Evolutionary conservation across 2,797 vertebrate species (phyloP).

Genomic region (Varecia variegata): DNA sequence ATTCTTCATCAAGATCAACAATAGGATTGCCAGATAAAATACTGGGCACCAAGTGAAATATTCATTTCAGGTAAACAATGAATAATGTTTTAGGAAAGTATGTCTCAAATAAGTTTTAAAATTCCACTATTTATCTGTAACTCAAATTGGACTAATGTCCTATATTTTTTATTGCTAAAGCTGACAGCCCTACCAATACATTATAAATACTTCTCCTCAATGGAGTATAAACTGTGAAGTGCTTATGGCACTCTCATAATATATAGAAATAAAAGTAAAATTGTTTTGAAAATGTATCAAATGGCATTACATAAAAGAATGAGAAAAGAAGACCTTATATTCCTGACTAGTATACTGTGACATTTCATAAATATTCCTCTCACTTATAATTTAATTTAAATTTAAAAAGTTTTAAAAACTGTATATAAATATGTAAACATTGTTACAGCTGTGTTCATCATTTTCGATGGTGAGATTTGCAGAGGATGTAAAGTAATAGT

Average conservation of each 20-base stretch:
- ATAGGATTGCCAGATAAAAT: not conserved
- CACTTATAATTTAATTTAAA: slow-evolving; percentile 43
- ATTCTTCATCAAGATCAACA: not conserved
- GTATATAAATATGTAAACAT: not conserved
- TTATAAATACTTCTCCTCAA: not conserved
- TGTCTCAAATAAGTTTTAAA: not conserved
- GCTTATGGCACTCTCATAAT: not conserved
- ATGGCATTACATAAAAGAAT: not conserved
- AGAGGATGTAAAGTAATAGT: fast-evolving
- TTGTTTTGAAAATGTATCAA: not conserved
- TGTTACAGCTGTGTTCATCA: not conserved
- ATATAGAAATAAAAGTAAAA: not conserved
- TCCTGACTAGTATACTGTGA: not conserved
- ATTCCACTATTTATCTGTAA: not conserved
- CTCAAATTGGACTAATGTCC: not conserved
- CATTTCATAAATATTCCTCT: not conserved
- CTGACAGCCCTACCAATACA: not conserved
- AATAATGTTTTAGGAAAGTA: not conserved
- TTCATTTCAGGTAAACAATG: not conserved
- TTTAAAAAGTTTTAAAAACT: not conserved
- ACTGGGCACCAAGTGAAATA: not conserved
- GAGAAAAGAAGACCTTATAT: not conserved
- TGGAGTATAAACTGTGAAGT: not conserved
- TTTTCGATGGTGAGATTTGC: not conserved
- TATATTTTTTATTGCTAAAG: not conserved